Base-by-base conservation (phyloP, 1,140 invertebrate genomes). In the Zeugodacus cucurbitae region DNA sequence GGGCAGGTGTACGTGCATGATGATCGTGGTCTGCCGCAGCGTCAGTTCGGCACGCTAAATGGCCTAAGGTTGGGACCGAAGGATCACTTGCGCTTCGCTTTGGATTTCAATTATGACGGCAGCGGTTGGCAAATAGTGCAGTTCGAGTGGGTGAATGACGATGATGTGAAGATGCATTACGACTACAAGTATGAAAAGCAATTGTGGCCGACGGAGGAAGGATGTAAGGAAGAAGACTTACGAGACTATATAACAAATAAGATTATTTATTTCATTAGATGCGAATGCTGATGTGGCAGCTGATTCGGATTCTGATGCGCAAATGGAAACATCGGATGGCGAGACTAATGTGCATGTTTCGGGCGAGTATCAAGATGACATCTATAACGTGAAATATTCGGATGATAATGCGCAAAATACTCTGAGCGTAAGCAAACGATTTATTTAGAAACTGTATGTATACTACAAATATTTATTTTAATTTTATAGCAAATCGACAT, bases 71-170 rank as follows among this genome's bases (percentile, higher is more conserved):
- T 93, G 29, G 91, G 92, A 11, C 91, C 92, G 0, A 89, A 90
- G 3, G 92, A 93, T 89, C 92, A 91, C 87, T 87, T 93, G 20
- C 92, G 92, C 37, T 93, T 93, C 32, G 91, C 92, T 90, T 90
- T 93, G 34, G 92, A 93, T 87, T 93, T 93, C 62, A 93, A 93
- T 74, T 93, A 89, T 59, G 92, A 93, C 41, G 91, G 91, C 87
- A 92, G 89, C 3, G 92, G 92, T 54, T 93, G 92, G 92, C 90
- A 93, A 85, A 90, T 93, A 0, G 90, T 93, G 2, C 90, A 93
- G 37, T 93, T 93, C 20, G 89, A 93, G 20, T 93, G 91, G 91
- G 86, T 92, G 0, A 89, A 91, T 0, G 92, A 93, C 62, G 91
- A 89, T 67, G 91, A 92, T 32, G 90, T 91, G 3, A 57, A 89